Evolutionary conservation across 2,888 invertebrate genomes (phyloP).

Genomic region (Acleris literana): DNA sequence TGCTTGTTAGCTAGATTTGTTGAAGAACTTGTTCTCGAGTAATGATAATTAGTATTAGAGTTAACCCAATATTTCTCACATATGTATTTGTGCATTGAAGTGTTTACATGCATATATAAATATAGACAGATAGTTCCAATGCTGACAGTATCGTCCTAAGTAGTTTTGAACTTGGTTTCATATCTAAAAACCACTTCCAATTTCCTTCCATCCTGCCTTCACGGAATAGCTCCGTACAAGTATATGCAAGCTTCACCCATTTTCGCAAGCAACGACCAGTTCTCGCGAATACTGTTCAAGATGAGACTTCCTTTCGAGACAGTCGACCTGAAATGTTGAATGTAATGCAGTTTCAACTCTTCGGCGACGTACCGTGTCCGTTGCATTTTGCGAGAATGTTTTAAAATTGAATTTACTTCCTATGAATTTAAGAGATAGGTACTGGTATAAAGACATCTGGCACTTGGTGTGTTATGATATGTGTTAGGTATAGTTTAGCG

Average conservation of each 20-base stretch:
- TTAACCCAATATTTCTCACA: too few relatives aligned
- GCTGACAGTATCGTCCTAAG: too few relatives aligned
- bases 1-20: too few relatives aligned
- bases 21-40: too few relatives aligned
- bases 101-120: too few relatives aligned
- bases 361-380: slow-evolving; percentile 21
- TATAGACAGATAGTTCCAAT: too few relatives aligned
- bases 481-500: too few relatives aligned
- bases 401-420: slow-evolving; percentile 20
- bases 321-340: slow-evolving; percentile 30
- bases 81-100: too few relatives aligned
- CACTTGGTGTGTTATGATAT: too few relatives aligned
- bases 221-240: slow-evolving; percentile 6
- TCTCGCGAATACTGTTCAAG: slow-evolving; percentile 17
- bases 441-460: neutral
- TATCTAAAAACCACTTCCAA: neutral
- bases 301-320: slow-evolving; percentile 31
- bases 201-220: neutral
- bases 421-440: neutral
- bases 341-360: slow-evolving; percentile 29
- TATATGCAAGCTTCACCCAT: slow-evolving; percentile 11
- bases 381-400: slow-evolving; percentile 17
- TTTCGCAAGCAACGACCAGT: slow-evolving; percentile 15
- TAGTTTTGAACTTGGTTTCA: too few relatives aligned
- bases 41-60: too few relatives aligned